Base-by-base conservation (phyloP, 1,140 invertebrate species). In the Anthonomus grandis region DNA sequence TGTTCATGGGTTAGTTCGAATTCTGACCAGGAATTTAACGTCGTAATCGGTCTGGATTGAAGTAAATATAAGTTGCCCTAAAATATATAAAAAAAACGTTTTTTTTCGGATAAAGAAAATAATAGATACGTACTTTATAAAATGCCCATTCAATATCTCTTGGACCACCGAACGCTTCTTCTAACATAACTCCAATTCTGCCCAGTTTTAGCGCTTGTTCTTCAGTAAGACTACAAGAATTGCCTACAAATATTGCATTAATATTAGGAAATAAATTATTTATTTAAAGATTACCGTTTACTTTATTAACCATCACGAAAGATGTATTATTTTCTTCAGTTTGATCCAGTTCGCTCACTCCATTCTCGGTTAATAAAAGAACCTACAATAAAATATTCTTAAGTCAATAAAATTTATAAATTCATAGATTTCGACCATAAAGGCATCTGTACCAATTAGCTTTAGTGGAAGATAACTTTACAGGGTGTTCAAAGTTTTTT, bases 91-190 rank as follows among this genome's bases (percentile, higher is more conserved):
- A 15, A 38, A 9, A 39, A 24, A 22, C 18, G 12, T 34, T 48
- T 48, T 5, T 17, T 23, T n/a, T n/a, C n/a, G 23, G 46, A 12
- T 10, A 34, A 10, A 48, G 10, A 48, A 9, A 18, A 39, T 25
- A 47, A 46, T 13, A 10, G 13, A 39, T 47, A 52, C 47, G 9
- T 12, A 41, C 83, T 65, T 79, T 70, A 21, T 65, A 62, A 38
- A 85, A 67, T 8, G 84, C 84, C 81, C 84, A 92, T 75, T 93
- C 89, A 27, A 92, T 82, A 70, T 93, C 89, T 62, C 87, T 77
- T 0, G 83, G 77, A 6, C 75, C 75, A 6, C 83, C 82, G 75
- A 86, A 90, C 12, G 79, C 64, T 25, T 77, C 65, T 65, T 90
- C 86, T 37, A 89, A 72, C 9, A 73, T 53, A 9, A 84, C 67